Evolutionary conservation across 2,113 vertebrate genomes (phyloP), one percentile per base, ranked within the genome.

Genomic region (Boleophthalmus pectinirostris): DNA sequence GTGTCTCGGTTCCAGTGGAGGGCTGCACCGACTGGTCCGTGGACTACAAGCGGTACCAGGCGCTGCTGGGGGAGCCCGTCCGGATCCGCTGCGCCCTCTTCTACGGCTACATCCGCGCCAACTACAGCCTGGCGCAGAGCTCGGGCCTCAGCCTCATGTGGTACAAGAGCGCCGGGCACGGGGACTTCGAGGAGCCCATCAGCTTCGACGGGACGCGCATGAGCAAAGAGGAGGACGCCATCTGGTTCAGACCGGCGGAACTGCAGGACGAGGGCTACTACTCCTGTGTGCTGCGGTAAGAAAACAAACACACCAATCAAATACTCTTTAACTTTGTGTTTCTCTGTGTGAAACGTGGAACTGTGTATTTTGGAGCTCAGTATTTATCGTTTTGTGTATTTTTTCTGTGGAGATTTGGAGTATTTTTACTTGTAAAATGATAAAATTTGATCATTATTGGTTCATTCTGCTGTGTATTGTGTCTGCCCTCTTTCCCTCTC

Each of bases 1-100:
- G 4, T 29, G 29, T 29, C 29, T 29, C 4, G 29, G 14, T 92
- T 94, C 9, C 90, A 99, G 98, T 96, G 91, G 97, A 99, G 89
- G 97, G 97, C 92, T 99, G 98, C 91, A 99, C 95, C 5, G 98
- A 99, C 79, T 99, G 98, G 98, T 99, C 98, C 46, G 95, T 99
- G 91, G 98, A 99, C 94, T 98, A 98, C 93, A 95, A 97, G 93
- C 99, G 98, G 89, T 99, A 99, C 80, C 96, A 96, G 94, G 98
- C 97, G 83, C 94, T 99, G 86, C 91, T 97, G 69, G 97, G 98
- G 87, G 97, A 99, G 90, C 98, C 98, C 33, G 98, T 99, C 82
- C 94, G 97, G 91, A 98, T 99, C 92, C 99, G 98, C 91, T 99
- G 97, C 65, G 97, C 97, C 72, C 92, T 99, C 75, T 99, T 99